Evolutionary conservation across 2,888 invertebrate species (phyloP), one percentile per base, ranked within the genome.

Genomic region (Lasioglossum leucozonium): DNA sequence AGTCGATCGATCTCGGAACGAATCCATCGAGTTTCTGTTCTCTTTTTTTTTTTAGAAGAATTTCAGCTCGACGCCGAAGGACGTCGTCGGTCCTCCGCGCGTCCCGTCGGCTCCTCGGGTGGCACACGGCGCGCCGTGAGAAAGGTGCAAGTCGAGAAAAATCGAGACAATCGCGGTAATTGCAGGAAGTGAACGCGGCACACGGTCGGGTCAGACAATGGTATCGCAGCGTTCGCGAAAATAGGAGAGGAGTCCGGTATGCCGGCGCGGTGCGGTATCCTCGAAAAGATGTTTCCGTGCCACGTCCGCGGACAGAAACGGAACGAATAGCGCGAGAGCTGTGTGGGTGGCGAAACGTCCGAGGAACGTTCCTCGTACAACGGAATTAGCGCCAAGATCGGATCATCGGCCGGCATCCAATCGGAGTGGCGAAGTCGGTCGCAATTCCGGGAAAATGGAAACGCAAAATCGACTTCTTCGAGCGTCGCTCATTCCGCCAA

Each of bases 151-250:
- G 84, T 65, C 72, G 75, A 85, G 87, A 90, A 90, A 90, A 90
- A 90, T 88, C 87, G 84, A 88, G 84, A 90, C 90, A 90, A 90
- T 88, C 88, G 86, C 78, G 81, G 89, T 90, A 90, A 90, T 90
- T 90, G 87, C 89, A 85, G 90, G 91, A 89, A 90, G 91, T 81
- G 89, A 81, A 87, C 87, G 82, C 79, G 76, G 84, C 84, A 67
- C 84, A 69, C 69, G 77, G 86, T 84, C 74, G 81, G 75, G 71
- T 79, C 81, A 62, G 85, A 89, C 90, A 90, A 90, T 90, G 86
- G 86, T 90, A 89, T 86, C 88, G 90, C 84, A 72, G 79, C 86
- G 82, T 84, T 76, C 76, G 86, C 90, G 85, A 86, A 85, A 89
- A 84, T 77, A 81, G 44, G 30, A 34, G 85, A 75, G 72, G 85